Percentiles rank a stretch among this genome's conserved stretches.
These are phyloP conservation scores for Pitta sordida DNA, from an alignment of 2,113 vertebrate genomes.

Conservation along the genomic window DNA sequence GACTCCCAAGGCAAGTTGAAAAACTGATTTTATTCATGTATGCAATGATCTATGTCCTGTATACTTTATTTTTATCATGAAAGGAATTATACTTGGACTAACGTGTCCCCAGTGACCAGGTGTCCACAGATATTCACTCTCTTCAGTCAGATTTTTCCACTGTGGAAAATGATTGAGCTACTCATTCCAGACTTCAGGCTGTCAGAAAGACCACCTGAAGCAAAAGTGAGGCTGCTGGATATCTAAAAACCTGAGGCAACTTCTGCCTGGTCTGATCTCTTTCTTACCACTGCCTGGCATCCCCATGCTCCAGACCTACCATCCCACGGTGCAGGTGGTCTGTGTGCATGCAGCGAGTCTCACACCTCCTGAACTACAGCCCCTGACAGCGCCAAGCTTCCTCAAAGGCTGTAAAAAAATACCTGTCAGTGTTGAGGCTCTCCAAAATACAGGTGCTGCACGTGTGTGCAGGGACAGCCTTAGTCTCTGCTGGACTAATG, in stretches of 20 bases:
- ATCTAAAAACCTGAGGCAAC: not conserved
- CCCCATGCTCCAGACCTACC: not conserved
- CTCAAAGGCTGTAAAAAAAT: not conserved
- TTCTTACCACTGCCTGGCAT: not conserved
- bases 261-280: not conserved
- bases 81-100: not conserved
- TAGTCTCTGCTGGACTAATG: not conserved
- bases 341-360: rapidly evolving
- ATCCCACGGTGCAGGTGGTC: rapidly evolving
- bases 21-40: not conserved
- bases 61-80: not conserved
- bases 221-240: not conserved
- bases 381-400: not conserved
- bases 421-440: not conserved
- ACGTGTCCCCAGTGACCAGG: not conserved
- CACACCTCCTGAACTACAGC: not conserved
- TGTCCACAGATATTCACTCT: not conserved
- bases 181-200: not conserved
- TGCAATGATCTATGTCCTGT: not conserved
- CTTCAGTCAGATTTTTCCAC: rapidly evolving
- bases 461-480: not conserved
- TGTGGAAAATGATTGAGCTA: not conserved
- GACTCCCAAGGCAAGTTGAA: not conserved
- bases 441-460: not conserved
- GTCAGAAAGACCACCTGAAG: not conserved